Percentiles rank a stretch among this genome's conserved stretches.
Evolutionary conservation across 1,140 invertebrate species (phyloP).

Genomic region (Linepithema humile): DNA sequence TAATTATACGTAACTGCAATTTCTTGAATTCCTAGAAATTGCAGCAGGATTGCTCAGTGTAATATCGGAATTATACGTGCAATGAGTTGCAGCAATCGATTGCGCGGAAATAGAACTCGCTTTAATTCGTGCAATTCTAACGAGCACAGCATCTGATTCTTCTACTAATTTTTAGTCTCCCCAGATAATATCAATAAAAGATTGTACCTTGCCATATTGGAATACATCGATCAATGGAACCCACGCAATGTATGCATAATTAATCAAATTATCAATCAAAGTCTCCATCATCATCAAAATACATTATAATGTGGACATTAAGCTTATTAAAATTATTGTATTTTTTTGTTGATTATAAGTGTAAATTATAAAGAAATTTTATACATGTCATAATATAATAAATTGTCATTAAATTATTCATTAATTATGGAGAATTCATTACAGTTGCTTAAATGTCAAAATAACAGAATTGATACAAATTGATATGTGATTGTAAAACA

Average conservation of each 20-base stretch:
- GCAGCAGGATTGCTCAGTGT: neutral
- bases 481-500: neutral
- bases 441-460: neutral
- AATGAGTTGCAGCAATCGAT: slow-evolving; percentile 13
- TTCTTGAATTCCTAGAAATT: slow-evolving; percentile 15
- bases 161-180: neutral
- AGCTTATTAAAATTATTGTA: neutral
- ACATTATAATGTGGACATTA: neutral
- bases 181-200: neutral
- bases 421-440: neutral
- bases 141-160: slow-evolving; percentile 4
- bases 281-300: slow-evolving; percentile 3
- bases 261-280: slow-evolving; percentile 30
- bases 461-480: neutral
- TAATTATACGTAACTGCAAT: neutral
- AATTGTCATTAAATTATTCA: slow-evolving; percentile 25
- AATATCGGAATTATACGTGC: slow-evolving; percentile 37
- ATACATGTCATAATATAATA: neutral
- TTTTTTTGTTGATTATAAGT: neutral
- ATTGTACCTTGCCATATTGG: neutral
- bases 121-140: slow-evolving; percentile 12
- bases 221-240: slow-evolving; percentile 2
- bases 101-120: slow-evolving; percentile 13
- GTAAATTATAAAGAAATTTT: neutral
- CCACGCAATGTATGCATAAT: neutral